Conservation (phyloP, 2,113 vertebrate genomes). For the Pygoscelis adeliae region DNA sequence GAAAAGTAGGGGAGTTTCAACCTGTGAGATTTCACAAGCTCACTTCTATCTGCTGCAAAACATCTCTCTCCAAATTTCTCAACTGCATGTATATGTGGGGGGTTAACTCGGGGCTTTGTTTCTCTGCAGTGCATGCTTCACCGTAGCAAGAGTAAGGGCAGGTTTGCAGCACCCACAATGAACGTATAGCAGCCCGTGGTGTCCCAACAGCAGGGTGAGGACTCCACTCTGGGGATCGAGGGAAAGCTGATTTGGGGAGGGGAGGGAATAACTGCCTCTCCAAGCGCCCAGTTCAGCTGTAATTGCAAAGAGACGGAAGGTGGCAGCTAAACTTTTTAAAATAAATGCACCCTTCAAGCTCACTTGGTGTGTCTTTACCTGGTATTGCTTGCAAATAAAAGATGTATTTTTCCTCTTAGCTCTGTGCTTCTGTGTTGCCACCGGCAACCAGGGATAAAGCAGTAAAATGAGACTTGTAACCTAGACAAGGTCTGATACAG, state of each 20-base stretch:
- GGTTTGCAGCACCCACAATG: rapidly evolving
- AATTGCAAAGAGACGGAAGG: background rate
- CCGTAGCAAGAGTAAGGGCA: rapidly evolving
- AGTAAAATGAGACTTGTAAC: background rate
- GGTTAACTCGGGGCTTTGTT: background rate
- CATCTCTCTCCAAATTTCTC: background rate
- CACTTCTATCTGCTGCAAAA: background rate
- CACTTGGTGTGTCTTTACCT: background rate
- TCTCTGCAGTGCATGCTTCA: background rate
- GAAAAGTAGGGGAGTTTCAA: background rate
- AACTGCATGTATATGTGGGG: rapidly evolving
- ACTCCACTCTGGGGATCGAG: background rate
- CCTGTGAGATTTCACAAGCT: background rate
- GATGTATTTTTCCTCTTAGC: background rate
- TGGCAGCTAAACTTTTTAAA: background rate
- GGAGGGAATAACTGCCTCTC: background rate
- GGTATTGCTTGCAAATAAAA: background rate
- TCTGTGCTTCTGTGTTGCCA: background rate
- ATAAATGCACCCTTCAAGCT: background rate
- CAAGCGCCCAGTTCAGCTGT: background rate
- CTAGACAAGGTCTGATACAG: background rate
- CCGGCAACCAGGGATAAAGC: background rate
- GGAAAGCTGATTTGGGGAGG: background rate
- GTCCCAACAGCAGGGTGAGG: background rate
- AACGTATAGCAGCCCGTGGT: rapidly evolving